Conservation (phyloP, 2,797 vertebrate species). For the Cynopterus sphinx region DNA sequence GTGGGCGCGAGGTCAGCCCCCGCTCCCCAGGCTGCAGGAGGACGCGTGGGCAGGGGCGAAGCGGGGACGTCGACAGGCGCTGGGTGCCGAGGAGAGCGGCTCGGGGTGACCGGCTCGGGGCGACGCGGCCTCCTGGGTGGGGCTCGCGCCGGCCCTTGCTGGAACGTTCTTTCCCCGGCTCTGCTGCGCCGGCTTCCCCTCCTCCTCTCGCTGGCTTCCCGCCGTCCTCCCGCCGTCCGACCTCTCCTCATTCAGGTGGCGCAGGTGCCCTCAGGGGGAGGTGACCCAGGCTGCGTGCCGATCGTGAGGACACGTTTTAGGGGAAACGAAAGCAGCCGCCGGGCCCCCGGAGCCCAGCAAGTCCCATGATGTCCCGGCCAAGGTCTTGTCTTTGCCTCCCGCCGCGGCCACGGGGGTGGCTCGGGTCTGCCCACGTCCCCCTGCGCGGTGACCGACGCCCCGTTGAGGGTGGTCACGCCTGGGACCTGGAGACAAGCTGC, state of each 20-base stretch:
- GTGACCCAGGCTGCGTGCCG: accelerated
- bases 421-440: accelerated
- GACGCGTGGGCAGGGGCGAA: accelerated
- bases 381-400: accelerated
- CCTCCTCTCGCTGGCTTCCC: background rate
- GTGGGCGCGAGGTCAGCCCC: too few species aligned
- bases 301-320: background rate
- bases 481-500: accelerated
- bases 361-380: accelerated
- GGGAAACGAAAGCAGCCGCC: accelerated
- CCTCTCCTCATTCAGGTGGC: background rate
- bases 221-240: background rate
- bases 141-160: background rate
- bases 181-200: accelerated
- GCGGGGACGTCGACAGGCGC: accelerated
- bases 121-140: background rate
- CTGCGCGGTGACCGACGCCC: accelerated
- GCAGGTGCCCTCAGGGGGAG: accelerated
- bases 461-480: accelerated
- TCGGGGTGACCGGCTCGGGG: too few species aligned
- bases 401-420: accelerated
- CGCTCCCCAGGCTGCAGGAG: accelerated
- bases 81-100: background rate
- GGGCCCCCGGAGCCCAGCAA: background rate
- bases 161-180: accelerated